Base-by-base conservation (phyloP, 1,140 invertebrate species). In the Antheraea mylitta region DNA sequence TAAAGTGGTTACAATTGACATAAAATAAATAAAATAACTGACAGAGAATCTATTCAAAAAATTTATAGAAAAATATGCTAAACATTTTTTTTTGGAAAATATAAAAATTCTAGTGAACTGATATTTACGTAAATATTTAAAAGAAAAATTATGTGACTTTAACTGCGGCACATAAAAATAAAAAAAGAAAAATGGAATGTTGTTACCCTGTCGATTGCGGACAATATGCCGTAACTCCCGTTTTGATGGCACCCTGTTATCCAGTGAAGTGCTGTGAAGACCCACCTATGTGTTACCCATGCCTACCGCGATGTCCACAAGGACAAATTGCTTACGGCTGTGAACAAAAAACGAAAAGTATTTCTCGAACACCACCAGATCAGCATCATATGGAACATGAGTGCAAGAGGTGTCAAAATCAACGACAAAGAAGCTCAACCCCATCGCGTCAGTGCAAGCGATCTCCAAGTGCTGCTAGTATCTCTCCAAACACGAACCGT, bases 101-200 rank as follows among this genome's bases (percentile, higher is more conserved):
- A 9, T 42, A 42, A 65, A 65, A 65, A 48, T 65, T 65, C 22
- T 65, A n/a, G 64, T 48, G 19, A 65, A 65, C 48, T 65, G 5
- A 5, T n/a, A 7, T n/a, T n/a, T n/a, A n/a, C n/a, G n/a, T n/a
- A n/a, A n/a, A n/a, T n/a, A n/a, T 18, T n/a, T 42, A 42, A 42
- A 8, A 8, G 3, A 42, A 42, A 65, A 19, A 53, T 13, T 48
- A 65, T 65, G 45, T 76, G 77, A 77, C 75, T 70, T 53, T 7
- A 16, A 53, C 2, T 70, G 70, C n/a, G n/a, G 66, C 61, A 71
- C 66, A 16, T 53, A 70, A 70, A 67, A 70, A 66, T 68, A 73
- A 78, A 74, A 58, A 19, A 61, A 74, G 75, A 86, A 85, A 85
- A 78, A 87, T 90, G 86, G 80, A 79, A 19, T 82, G 77, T 69